These are phyloP conservation scores for Lasioglossum oenotherae DNA, from an alignment of 2,888 invertebrate genomes.

Conservation along the genomic window DNA sequence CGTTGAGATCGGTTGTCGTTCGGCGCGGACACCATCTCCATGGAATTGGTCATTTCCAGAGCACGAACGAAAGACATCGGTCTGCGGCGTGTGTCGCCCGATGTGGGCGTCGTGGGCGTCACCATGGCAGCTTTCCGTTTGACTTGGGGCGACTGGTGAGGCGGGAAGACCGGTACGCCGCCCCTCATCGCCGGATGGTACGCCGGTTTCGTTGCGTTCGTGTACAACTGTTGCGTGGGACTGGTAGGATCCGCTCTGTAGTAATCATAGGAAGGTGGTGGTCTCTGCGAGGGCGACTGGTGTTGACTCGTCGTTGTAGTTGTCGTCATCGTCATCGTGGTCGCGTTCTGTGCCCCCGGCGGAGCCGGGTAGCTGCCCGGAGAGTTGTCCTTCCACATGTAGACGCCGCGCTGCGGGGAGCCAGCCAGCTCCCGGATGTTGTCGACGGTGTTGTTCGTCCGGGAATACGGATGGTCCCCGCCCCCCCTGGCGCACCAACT, in stretches of 20 bases:
- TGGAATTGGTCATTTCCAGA: constrained; percentile 94
- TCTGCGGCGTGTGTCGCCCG: constrained; percentile 86
- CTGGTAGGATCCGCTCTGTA: constrained; percentile 91
- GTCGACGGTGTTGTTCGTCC: constrained; percentile 92
- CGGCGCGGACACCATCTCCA: constrained; percentile 90
- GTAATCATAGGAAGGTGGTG: constrained; percentile 84
- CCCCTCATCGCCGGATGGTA: constrained; percentile 88
- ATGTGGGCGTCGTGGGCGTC: constrained; percentile 82
- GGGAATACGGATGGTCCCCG: constrained; percentile 87
- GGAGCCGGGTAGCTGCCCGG: constrained; percentile 86
- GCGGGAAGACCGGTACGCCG: constrained; percentile 89
- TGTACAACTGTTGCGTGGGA: constrained; percentile 86
- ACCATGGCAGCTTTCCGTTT: constrained; percentile 74
- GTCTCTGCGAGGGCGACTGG: constrained; percentile 81
- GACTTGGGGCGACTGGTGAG: constrained; percentile 81
- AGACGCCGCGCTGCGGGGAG: constrained; percentile 93
- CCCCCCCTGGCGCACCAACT: constrained; percentile 80
- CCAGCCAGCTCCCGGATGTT: constrained; percentile 95
- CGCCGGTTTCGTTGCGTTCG: constrained; percentile 84
- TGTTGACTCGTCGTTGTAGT: constrained; percentile 36
- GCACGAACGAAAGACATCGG: constrained; percentile 96
- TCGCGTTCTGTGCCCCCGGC: constrained; percentile 66
- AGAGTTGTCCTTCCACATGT: constrained; percentile 92
- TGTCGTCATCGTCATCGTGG: constrained; percentile 69
- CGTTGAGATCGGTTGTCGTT: constrained; percentile 77